Evolutionary conservation across 2,888 invertebrate genomes (phyloP).

Genomic region (Lasioglossum calceatum): DNA sequence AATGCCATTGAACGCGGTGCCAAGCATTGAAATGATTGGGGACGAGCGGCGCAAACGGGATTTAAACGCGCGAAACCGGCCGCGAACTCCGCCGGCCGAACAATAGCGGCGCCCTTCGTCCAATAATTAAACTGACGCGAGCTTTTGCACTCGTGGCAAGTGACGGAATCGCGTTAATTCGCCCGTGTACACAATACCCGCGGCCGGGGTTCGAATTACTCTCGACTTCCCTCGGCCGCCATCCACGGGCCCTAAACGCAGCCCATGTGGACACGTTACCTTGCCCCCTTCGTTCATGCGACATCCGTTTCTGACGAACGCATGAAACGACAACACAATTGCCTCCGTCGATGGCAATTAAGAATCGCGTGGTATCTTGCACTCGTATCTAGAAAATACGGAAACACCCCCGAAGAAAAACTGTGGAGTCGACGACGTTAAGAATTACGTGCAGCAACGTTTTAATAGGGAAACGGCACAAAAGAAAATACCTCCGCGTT

Average conservation of each 20-base stretch:
- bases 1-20: slow-evolving; percentile 49
- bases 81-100: slow-evolving; percentile 52
- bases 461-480: background rate
- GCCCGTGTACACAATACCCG: slow-evolving; percentile 43
- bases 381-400: background rate
- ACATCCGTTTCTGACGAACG: background rate
- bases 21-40: slow-evolving; percentile 65
- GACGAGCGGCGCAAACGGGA: slow-evolving; percentile 52
- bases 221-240: background rate
- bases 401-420: background rate
- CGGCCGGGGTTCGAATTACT: slow-evolving; percentile 41
- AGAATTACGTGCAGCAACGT: background rate
- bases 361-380: background rate
- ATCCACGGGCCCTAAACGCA: slow-evolving; percentile 17
- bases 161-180: slow-evolving; percentile 74
- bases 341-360: background rate
- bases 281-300: background rate
- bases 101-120: slow-evolving; percentile 70
- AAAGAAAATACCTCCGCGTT: background rate
- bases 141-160: slow-evolving; percentile 69
- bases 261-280: slow-evolving; percentile 29
- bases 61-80: slow-evolving; percentile 69
- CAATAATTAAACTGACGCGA: slow-evolving; percentile 74
- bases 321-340: background rate
- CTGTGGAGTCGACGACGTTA: background rate